Evolutionary conservation across 2,888 invertebrate species (phyloP).

Genomic region (Patella depressa): DNA sequence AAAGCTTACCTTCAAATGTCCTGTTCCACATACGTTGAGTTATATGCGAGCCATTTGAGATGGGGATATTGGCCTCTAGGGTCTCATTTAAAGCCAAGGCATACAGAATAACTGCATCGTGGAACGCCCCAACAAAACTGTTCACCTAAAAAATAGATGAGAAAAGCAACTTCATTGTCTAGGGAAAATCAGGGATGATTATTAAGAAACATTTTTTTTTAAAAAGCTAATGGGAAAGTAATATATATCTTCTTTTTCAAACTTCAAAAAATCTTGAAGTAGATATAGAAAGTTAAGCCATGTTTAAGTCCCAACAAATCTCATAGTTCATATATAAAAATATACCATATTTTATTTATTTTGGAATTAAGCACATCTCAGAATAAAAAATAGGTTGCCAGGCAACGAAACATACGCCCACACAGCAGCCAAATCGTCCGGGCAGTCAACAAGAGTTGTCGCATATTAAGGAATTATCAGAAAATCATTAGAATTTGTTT

Average conservation of each 20-base stretch:
- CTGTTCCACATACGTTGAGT: constrained; percentile 88
- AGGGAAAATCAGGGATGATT: not conserved
- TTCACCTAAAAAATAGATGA: constrained; percentile 77
- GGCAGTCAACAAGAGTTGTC: too few relatives aligned
- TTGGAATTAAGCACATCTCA: too few relatives aligned
- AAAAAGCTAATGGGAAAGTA: not conserved
- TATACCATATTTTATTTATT: too few relatives aligned
- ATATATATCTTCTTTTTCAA: not conserved
- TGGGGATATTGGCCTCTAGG: constrained; percentile 73
- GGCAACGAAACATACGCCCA: too few relatives aligned
- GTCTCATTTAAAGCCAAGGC: constrained; percentile 92
- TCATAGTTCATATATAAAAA: too few relatives aligned
- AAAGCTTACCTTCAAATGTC: constrained; percentile 81
- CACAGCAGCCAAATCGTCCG: too few relatives aligned
- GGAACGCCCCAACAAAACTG: constrained; percentile 93
- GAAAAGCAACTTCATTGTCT: too few relatives aligned
- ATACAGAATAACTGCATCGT: constrained; percentile 95
- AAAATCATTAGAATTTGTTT: too few relatives aligned
- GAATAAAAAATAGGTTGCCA: too few relatives aligned
- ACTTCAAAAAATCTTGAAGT: not conserved
- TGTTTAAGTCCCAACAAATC: too few relatives aligned
- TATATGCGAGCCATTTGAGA: constrained; percentile 84
- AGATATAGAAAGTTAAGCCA: not conserved
- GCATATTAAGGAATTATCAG: too few relatives aligned
- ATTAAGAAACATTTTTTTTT: not conserved